A percentile compares a stretch with the other conserved stretches of the same genome.
phyloP scores from a whole-genome alignment of 2,888 invertebrate genomes.

The Linhomoeus sp. region DNA sequence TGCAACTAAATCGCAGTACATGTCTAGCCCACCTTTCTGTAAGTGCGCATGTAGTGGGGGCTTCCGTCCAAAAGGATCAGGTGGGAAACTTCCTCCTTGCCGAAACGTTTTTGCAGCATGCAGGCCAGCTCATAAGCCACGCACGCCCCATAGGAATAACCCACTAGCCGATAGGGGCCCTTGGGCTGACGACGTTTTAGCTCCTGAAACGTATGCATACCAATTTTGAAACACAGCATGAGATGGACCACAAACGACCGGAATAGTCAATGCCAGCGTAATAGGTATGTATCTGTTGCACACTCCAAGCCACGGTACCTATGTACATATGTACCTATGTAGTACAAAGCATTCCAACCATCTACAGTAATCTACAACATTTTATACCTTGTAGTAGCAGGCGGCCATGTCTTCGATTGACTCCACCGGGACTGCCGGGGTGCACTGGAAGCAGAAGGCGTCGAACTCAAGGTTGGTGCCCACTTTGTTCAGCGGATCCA shows the following conservation, averaged over 20 bases:
- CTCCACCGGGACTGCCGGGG: conserved; percentile 48
- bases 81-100: conserved; percentile 15
- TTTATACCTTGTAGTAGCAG: conserved; percentile 20
- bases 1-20: too few relatives aligned
- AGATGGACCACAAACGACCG: too few relatives aligned
- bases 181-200: conserved; percentile 49
- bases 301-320: too few relatives aligned
- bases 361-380: too few relatives aligned
- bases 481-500: conserved; percentile 46
- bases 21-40: conserved; percentile 13
- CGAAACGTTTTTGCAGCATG: conserved; percentile 41
- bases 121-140: conserved; percentile 83
- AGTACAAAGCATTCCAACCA: not conserved
- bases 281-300: too few relatives aligned
- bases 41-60: conserved; percentile 27
- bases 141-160: conserved; percentile 80
- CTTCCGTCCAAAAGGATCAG: conserved; percentile 62
- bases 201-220: too few relatives aligned
- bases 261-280: too few relatives aligned
- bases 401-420: conserved; percentile 50
- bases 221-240: too few relatives aligned
- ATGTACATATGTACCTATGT: too few relatives aligned
- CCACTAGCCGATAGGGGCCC: conserved; percentile 65
- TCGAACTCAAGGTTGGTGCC: conserved; percentile 51
- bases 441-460: conserved; percentile 76